Percentiles rank a stretch among this genome's conserved stretches.
Evolutionary conservation across 2,888 invertebrate species (phyloP).

Genomic region (Drosophila anomelani): DNA sequence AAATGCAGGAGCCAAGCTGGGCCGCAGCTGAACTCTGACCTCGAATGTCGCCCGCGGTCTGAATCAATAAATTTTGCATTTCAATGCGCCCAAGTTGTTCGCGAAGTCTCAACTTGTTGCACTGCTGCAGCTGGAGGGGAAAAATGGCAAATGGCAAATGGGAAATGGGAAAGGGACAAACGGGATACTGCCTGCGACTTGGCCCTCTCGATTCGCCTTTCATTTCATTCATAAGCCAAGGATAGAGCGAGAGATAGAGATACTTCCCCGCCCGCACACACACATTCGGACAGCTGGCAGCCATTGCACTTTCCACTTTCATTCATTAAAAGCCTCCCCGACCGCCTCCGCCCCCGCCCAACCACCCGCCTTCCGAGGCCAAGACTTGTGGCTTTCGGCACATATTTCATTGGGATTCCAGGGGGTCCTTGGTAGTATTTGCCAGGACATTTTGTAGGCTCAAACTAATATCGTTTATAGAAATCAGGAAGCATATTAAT

Average conservation of each 20-base stretch:
- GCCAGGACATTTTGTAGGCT: not conserved
- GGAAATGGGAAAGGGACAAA: not conserved
- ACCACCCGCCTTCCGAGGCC: not conserved
- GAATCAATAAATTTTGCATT: constrained; percentile 40
- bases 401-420: not conserved
- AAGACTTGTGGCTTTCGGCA: constrained; percentile 3
- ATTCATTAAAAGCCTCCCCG: constrained; percentile 4
- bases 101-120: constrained; percentile 41
- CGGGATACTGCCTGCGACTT: constrained; percentile 22
- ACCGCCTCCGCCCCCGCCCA: not conserved
- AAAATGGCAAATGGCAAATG: constrained; percentile 4
- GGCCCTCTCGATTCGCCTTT: not conserved
- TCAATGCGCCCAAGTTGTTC: constrained; percentile 28
- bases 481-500: not conserved
- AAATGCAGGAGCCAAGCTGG: not conserved
- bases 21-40: not conserved
- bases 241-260: not conserved
- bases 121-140: constrained; percentile 1
- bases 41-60: constrained; percentile 7
- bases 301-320: constrained; percentile 13
- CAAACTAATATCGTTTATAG: too few relatives aligned
- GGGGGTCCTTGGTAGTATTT: not conserved
- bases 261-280: not conserved
- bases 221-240: constrained; percentile 5
- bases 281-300: constrained; percentile 2